Percentiles rank a stretch among this genome's conserved stretches.
phyloP scores from a whole-genome alignment of 2,888 invertebrate species.

The Epirrhoe tristata region DNA sequence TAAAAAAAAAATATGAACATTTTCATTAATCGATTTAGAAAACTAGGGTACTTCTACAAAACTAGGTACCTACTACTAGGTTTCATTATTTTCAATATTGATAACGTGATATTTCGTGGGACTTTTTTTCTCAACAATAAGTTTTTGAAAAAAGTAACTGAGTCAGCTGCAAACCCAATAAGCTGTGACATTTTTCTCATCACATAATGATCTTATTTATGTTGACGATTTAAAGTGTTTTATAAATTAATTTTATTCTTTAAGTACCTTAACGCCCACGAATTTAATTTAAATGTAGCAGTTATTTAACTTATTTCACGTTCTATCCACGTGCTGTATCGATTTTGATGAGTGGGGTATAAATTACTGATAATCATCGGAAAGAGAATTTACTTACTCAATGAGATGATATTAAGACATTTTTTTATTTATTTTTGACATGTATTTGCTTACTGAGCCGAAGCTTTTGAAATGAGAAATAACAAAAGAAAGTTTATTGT shows the following conservation, averaged over 20 bases:
- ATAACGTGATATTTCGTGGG: no score
- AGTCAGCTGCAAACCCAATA: conserved; percentile 11
- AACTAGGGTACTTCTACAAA: no score
- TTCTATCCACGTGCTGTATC: conserved; percentile 32
- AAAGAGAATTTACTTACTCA: conserved; percentile 5
- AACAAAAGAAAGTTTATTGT: no score
- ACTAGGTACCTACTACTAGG: no score
- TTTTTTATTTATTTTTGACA: no score
- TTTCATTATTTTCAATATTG: no score
- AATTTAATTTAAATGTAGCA: conserved; percentile 39
- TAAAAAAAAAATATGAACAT: no score
- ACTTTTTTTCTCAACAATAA: no score
- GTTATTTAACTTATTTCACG: conserved; percentile 35
- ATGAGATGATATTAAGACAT: neutral
- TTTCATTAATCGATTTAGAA: no score
- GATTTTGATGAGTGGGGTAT: conserved; percentile 17
- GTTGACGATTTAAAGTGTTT: conserved; percentile 37
- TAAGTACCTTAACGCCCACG: conserved; percentile 39
- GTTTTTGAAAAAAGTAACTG: neutral
- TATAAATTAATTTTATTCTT: conserved; percentile 45
- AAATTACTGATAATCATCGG: conserved; percentile 16
- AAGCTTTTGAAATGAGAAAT: no score
- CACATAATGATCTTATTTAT: conserved; percentile 43
- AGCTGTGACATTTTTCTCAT: conserved; percentile 22
- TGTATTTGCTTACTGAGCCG: no score